Conservation (phyloP, 92 coral and sea anemone species). For the Desmophyllum pertusum region DNA sequence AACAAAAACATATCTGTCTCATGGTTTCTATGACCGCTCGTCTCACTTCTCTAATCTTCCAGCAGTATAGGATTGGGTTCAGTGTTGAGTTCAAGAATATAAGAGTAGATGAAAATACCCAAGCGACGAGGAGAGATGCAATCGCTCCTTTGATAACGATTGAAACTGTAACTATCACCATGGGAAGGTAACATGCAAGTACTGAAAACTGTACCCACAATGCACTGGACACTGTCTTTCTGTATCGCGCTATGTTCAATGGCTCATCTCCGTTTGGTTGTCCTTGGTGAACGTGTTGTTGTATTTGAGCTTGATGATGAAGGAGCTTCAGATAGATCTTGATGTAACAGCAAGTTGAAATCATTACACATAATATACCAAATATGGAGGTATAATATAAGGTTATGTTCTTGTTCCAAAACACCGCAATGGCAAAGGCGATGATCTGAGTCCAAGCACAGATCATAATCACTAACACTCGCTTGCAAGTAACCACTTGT, state of each 20-base stretch:
- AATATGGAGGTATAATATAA: neutral
- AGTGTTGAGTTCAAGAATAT: too few species aligned
- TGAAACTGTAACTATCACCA: neutral
- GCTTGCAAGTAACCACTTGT: conserved; percentile 12
- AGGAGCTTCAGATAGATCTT: neutral
- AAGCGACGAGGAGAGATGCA: neutral
- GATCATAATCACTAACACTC: neutral
- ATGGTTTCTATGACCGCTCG: too few species aligned
- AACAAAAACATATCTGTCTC: too few species aligned
- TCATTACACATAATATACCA: neutral
- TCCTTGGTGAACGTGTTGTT: neutral
- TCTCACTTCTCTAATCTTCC: too few species aligned
- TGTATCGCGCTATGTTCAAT: conserved; percentile 24
- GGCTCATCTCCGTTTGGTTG: neutral
- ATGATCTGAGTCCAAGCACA: neutral
- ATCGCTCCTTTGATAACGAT: neutral
- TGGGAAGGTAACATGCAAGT: neutral
- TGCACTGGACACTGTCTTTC: conserved; percentile 22
- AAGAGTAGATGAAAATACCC: neutral
- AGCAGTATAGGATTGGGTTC: too few species aligned
- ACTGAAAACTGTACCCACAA: conserved; percentile 3
- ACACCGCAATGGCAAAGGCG: neutral
- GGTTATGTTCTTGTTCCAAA: neutral
- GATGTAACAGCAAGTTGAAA: conserved; percentile 3
- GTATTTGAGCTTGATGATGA: conserved; percentile 10